These are phyloP conservation scores for Coccyzus lansbergi DNA, from an alignment of 2,797 vertebrate species.

Conservation along the genomic window DNA sequence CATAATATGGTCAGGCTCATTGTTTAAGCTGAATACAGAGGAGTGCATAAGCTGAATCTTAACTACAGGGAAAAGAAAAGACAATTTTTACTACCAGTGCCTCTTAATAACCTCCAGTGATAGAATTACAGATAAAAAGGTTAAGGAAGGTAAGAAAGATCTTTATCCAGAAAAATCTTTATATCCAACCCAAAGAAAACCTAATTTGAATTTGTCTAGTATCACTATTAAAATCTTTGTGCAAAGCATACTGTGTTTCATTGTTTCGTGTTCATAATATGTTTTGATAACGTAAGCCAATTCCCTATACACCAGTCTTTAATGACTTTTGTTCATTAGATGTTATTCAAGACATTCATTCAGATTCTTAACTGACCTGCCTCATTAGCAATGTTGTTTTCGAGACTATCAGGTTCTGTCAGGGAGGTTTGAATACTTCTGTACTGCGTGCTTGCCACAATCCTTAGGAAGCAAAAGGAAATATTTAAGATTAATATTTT, in stretches of 20 bases:
- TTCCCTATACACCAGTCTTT: neutral
- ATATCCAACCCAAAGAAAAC: neutral
- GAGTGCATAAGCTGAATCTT: neutral
- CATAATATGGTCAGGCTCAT: neutral
- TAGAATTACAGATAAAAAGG: neutral
- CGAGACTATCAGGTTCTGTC: neutral
- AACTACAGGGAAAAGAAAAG: neutral
- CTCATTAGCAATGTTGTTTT: neutral
- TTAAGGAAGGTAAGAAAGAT: neutral
- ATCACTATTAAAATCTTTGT: neutral
- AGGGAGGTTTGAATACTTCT: neutral
- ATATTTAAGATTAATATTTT: neutral
- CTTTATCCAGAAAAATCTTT: neutral
- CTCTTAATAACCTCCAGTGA: neutral
- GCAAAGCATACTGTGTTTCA: neutral
- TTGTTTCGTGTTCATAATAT: neutral
- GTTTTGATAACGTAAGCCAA: neutral
- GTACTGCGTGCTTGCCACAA: neutral
- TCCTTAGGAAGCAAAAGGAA: neutral
- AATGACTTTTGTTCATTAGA: neutral
- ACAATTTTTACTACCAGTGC: neutral
- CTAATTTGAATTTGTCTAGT: neutral
- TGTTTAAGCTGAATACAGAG: neutral
- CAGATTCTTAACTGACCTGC: neutral
- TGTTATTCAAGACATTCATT: neutral